Evolutionary conservation across 2,797 vertebrate species (phyloP), one percentile per base, ranked within the genome.

Genomic region (Centroberyx gerrardi): DNA sequence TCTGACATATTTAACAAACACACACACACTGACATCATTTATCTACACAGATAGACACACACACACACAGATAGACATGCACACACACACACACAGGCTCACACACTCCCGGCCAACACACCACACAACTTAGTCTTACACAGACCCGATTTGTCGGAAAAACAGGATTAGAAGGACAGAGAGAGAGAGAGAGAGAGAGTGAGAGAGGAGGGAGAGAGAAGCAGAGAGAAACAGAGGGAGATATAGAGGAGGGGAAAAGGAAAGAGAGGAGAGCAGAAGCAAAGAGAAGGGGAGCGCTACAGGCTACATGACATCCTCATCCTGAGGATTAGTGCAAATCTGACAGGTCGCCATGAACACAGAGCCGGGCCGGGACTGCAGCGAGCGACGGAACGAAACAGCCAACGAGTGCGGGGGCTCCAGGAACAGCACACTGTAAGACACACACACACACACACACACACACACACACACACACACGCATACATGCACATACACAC

Each of bases 271-370:
- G 14, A 29, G 22, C 46, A 66, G 56, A 62, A 36, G 62, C 33
- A 75, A 27, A 65, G 42, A 38, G 65, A 54, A 62, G 40, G 27
- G 22, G 51, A 54, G 66, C 18, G 12, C 78, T 68, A 72, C 65
- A 27, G 68, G 76, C 78, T 64, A 72, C 52, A 31, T 40, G 71
- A 66, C 76, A 36, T 83, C 75, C 62, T 82, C 85, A 70, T 82
- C 69, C 74, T 15, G 62, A 29, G 83, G 91, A 90, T 93, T 93
- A 92, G 65, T 68, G 62, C 73, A 80, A 84, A 80, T 87, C 83
- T 89, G 91, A 93, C 91, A 88, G 81, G 84, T 81, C 62, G 38
- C 66, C 71, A 71, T 82, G 74, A 85, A 85, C 88, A 87, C 84
- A 80, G 79, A 82, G 78, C 83, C 33, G 22, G 22, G 33, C 33